Evolutionary conservation across 2,797 vertebrate species (phyloP).

Genomic region (Myoxocephalus aenaeus): DNA sequence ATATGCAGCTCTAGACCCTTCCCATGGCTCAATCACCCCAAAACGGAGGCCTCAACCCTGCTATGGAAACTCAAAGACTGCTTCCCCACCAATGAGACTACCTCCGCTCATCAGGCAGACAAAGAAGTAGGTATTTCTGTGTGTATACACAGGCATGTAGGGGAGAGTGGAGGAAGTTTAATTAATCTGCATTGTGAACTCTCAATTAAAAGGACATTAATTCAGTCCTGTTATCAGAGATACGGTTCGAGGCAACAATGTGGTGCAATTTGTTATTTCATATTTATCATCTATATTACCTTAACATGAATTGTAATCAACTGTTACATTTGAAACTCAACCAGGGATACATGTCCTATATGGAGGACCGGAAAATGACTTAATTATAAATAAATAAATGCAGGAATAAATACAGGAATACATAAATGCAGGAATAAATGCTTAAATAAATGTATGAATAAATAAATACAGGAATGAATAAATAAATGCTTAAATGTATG

Average conservation of each 20-base stretch:
- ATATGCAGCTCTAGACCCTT: constrained; percentile 83
- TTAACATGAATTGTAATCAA: no score
- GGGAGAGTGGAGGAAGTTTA: not conserved
- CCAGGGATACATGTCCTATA: no score
- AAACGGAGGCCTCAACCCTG: constrained; percentile 88
- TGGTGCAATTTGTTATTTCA: not conserved
- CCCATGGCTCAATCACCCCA: constrained; percentile 87
- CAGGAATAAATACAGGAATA: no score
- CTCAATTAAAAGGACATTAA: not conserved
- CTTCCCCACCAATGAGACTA: constrained; percentile 89
- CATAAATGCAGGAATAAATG: no score
- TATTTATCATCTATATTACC: not conserved
- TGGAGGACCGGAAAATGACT: no score
- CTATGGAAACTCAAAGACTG: constrained; percentile 94
- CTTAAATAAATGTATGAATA: no score
- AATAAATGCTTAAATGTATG: no score
- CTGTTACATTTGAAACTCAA: not conserved
- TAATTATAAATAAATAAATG: no score
- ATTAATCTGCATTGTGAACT: not conserved
- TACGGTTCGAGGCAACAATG: not conserved
- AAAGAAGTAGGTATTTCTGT: constrained; percentile 83
- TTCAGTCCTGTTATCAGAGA: not conserved
- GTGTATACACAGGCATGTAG: not conserved
- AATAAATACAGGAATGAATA: no score
- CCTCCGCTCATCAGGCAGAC: constrained; percentile 74